phyloP scores from a whole-genome alignment of 2,797 vertebrate species.

The Meriones psammophilus region DNA sequence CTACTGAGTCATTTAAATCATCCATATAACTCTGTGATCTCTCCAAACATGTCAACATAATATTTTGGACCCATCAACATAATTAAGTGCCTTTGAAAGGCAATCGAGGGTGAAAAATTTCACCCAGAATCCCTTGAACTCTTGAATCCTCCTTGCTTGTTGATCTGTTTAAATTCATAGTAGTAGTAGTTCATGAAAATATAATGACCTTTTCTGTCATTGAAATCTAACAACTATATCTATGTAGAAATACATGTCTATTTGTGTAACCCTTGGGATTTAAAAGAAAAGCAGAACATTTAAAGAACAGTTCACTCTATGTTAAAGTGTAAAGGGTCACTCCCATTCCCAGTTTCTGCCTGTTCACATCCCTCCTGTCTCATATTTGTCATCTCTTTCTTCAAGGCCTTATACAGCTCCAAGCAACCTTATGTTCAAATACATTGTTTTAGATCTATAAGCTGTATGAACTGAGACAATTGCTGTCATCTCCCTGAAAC shows the following conservation, averaged over 20 bases:
- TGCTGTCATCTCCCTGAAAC: not conserved
- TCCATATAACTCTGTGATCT: not conserved
- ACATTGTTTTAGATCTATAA: not conserved
- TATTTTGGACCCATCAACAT: slow-evolving; percentile 32
- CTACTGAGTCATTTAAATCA: slow-evolving; percentile 29
- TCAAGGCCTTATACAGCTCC: not conserved
- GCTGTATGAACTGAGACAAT: not conserved
- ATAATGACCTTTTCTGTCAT: slow-evolving; percentile 19
- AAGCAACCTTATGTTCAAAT: not conserved
- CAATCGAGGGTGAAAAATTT: slow-evolving; percentile 1
- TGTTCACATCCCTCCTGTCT: not conserved
- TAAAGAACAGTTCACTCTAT: not conserved
- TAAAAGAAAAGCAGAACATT: not conserved
- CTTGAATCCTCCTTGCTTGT: slow-evolving; percentile 37
- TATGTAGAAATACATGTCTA: not conserved
- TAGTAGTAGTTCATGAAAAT: slow-evolving; percentile 37
- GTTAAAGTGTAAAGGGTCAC: not conserved
- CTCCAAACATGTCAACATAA: slow-evolving; percentile 33
- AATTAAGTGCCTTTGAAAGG: slow-evolving; percentile 53
- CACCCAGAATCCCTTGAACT: slow-evolving; percentile 52
- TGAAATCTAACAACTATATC: slow-evolving; percentile 47
- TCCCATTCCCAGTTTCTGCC: not conserved
- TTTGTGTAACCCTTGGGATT: slow-evolving; percentile 36
- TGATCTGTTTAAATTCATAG: slow-evolving; percentile 67
- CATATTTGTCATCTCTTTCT: not conserved